Percentiles rank a stretch among this genome's conserved stretches.
Evolutionary conservation across 1,140 invertebrate genomes (phyloP).

Genomic region (Schmidtea mediterranea): DNA sequence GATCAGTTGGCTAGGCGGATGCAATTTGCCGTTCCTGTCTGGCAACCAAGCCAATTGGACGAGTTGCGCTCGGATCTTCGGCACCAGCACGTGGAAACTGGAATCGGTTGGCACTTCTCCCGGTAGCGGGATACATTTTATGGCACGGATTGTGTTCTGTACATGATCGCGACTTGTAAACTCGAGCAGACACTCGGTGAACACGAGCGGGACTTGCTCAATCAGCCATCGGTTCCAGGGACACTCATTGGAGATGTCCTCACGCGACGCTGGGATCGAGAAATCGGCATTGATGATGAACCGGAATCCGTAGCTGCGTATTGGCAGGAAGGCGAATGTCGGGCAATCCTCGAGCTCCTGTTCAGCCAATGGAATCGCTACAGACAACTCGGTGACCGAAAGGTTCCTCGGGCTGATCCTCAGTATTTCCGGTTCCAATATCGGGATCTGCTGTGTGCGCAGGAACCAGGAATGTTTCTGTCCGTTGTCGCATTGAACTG

Average conservation of each 20-base stretch:
- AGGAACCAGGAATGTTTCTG: neutral
- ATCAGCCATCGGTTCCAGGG: constrained; percentile 25
- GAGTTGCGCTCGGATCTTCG: no score
- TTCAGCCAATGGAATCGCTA: neutral
- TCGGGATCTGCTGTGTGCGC: neutral
- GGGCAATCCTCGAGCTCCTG: constrained; percentile 6
- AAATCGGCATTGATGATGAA: constrained; percentile 27
- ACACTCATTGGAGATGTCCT: constrained; percentile 22
- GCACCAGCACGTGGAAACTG: no score
- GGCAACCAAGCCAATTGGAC: no score
- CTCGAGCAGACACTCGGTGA: constrained; percentile 8
- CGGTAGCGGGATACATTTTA: no score
- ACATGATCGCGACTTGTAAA: no score
- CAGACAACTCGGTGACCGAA: neutral
- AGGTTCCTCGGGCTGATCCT: neutral
- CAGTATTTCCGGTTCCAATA: neutral
- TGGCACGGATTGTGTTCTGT: no score
- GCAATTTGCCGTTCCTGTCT: no score
- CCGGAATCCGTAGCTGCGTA: constrained; percentile 22
- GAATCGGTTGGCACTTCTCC: no score
- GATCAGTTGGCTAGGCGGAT: no score
- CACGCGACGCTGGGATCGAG: constrained; percentile 24
- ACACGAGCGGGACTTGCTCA: constrained; percentile 19
- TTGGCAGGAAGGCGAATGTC: constrained; percentile 24
- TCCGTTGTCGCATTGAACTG: neutral